A percentile compares a stretch with the other conserved stretches of the same genome.
These are phyloP conservation scores for Leptinotarsa undecemlineata DNA, from an alignment of 1,140 invertebrate species.

Conservation along the genomic window DNA sequence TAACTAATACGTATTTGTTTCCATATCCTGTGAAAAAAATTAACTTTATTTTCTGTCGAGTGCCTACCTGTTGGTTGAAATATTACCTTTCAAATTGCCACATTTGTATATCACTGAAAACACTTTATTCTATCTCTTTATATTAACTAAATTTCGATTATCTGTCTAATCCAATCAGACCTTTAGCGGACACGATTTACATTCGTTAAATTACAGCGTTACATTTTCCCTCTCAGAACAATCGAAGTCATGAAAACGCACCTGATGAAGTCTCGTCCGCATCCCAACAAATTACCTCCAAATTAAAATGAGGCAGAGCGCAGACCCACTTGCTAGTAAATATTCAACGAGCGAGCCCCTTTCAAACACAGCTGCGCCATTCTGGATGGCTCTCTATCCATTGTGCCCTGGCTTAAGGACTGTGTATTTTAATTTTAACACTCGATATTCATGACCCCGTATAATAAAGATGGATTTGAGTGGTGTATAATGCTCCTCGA, in stretches of 20 bases:
- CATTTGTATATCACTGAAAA: not conserved
- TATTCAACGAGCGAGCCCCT: not conserved
- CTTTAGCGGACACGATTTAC: not conserved
- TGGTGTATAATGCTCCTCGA: conserved; percentile 41
- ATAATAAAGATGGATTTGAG: conserved; percentile 52
- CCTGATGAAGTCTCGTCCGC: conserved; percentile 1
- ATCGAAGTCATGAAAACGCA: conserved; percentile 4
- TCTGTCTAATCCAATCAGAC: too few species aligned
- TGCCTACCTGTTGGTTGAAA: too few species aligned
- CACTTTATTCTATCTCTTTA: too few species aligned
- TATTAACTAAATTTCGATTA: too few species aligned
- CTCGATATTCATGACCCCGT: conserved; percentile 53
- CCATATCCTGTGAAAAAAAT: too few species aligned
- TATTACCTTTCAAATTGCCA: not conserved
- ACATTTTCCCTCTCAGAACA: not conserved
- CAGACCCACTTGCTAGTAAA: not conserved
- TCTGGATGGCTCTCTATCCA: conserved; percentile 43
- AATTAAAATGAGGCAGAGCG: conserved; percentile 7
- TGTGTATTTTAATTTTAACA: conserved; percentile 53
- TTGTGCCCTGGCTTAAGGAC: conserved; percentile 46
- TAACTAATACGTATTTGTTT: too few species aligned
- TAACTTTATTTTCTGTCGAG: too few species aligned
- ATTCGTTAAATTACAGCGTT: not conserved
- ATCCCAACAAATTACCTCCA: conserved; percentile 12
- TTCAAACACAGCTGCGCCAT: conserved; percentile 44